Conservation (phyloP, 2,888 invertebrate species). For the Steinernema scapterisci region DNA sequence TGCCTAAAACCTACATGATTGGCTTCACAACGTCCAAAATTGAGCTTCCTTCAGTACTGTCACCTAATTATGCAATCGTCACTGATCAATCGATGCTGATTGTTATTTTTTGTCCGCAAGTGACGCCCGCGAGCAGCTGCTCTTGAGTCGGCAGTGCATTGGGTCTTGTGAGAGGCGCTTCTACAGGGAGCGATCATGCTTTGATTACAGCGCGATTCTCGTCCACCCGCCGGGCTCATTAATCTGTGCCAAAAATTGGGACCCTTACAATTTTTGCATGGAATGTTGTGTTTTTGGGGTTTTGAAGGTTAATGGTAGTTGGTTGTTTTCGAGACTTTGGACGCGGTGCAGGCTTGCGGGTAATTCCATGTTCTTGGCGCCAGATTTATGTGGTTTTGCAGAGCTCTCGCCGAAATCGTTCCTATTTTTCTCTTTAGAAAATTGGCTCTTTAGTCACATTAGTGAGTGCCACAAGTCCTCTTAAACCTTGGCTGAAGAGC, state of each 20-base stretch:
- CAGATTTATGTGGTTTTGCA: too few relatives aligned
- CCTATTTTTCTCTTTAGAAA: too few relatives aligned
- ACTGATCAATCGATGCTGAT: slow-evolving; percentile 19
- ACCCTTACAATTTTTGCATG: slow-evolving; percentile 13
- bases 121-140: slow-evolving; percentile 27
- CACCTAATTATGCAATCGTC: neutral
- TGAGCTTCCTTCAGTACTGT: neutral
- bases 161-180: neutral
- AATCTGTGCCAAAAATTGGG: neutral
- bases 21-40: too few relatives aligned
- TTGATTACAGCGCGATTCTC: neutral
- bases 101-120: slow-evolving; percentile 22
- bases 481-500: too few relatives aligned
- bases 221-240: slow-evolving; percentile 14
- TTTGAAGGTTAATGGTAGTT: neutral
- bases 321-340: too few relatives aligned
- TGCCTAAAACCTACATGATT: too few relatives aligned
- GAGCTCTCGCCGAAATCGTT: too few relatives aligned
- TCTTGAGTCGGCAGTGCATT: neutral
- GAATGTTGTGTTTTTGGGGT: neutral
- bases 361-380: too few relatives aligned
- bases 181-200: neutral
- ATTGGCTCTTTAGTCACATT: too few relatives aligned
- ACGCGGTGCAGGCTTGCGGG: too few relatives aligned
- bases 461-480: too few relatives aligned